These are phyloP conservation scores for Cyphomyrus plagiostoma DNA, from an alignment of 2,113 vertebrate species.

Conservation along the genomic window DNA sequence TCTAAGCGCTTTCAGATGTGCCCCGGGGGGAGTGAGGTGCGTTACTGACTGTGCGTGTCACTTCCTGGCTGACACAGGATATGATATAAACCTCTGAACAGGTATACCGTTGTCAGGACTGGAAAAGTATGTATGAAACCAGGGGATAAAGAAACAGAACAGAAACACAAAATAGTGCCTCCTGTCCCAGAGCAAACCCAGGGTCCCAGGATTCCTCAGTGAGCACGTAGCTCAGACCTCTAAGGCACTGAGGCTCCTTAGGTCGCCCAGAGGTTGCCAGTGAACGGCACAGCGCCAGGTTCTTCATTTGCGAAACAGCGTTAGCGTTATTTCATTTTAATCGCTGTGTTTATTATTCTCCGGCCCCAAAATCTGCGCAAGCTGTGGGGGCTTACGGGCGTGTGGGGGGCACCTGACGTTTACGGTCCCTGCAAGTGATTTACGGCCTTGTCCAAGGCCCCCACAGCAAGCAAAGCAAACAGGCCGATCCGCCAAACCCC, in stretches of 20 bases:
- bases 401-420: neutral
- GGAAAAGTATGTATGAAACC: neutral
- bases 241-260: neutral
- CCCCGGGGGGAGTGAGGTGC: slow-evolving; percentile 18
- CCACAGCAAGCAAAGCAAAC: slow-evolving; percentile 8
- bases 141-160: neutral
- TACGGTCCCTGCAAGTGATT: slow-evolving; percentile 43
- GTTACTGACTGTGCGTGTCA: neutral
- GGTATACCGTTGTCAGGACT: neutral
- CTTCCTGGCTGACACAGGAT: neutral
- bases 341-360: slow-evolving; percentile 46
- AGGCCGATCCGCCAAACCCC: neutral
- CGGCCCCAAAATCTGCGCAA: slow-evolving; percentile 31
- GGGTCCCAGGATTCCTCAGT: neutral
- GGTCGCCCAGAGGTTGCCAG: neutral
- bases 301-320: slow-evolving; percentile 14
- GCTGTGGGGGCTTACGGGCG: slow-evolving; percentile 18
- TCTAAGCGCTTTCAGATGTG: slow-evolving; percentile 64
- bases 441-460: slow-evolving; percentile 34
- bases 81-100: neutral
- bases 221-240: neutral
- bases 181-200: neutral
- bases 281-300: neutral
- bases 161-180: neutral
- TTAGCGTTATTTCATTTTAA: slow-evolving; percentile 30